Conservation (phyloP, 1,140 invertebrate species). For the Apocrypta bakeri region DNA sequence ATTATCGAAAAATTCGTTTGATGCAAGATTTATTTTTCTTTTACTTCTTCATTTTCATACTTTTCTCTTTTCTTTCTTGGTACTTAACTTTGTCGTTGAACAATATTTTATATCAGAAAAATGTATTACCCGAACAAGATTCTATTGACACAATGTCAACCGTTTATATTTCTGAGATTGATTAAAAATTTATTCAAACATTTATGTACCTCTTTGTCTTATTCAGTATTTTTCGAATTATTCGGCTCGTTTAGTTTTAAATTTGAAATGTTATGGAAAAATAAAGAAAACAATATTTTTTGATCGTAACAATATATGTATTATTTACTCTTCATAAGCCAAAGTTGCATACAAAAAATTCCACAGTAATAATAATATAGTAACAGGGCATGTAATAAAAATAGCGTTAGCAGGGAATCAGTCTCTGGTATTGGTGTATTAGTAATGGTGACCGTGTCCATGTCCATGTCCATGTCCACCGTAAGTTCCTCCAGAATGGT, state of each 20-base stretch:
- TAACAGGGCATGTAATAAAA: neutral
- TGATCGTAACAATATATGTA: neutral
- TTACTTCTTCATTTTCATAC: neutral
- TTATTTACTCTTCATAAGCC: neutral
- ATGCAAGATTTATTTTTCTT: neutral
- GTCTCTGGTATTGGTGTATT: neutral
- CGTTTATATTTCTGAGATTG: too few relatives aligned
- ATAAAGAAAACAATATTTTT: neutral
- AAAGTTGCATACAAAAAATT: neutral
- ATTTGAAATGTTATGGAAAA: too few relatives aligned
- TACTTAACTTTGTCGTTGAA: neutral
- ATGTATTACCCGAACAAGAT: neutral
- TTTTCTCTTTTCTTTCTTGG: neutral
- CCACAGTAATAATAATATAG: neutral
- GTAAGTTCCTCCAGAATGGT: slow-evolving; percentile 68
- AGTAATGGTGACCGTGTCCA: slow-evolving; percentile 49
- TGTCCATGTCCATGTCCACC: slow-evolving; percentile 58
- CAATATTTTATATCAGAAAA: neutral
- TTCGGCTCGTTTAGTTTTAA: too few relatives aligned
- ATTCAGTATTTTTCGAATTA: too few relatives aligned
- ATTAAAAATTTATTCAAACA: too few relatives aligned
- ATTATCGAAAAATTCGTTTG: slow-evolving; percentile 25
- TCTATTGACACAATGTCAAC: neutral
- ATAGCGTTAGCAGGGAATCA: neutral
- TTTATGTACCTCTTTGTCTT: too few relatives aligned